These are phyloP conservation scores for Syritta pipiens DNA, from an alignment of 2,888 invertebrate genomes.

Conservation along the genomic window DNA sequence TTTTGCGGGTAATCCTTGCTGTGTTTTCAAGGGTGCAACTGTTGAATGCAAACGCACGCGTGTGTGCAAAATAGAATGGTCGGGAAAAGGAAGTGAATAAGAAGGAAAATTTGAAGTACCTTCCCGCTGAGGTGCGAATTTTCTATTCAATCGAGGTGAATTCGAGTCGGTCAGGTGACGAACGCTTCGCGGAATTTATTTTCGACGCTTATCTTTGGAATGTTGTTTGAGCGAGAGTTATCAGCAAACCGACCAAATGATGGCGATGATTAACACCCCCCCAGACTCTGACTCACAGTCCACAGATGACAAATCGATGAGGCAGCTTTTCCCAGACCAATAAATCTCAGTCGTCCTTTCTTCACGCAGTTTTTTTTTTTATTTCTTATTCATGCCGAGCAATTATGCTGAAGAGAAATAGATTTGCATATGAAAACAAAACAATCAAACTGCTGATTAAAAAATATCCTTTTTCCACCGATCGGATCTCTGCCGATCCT, in stretches of 20 bases:
- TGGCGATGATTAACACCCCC: background rate
- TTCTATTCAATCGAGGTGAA: background rate
- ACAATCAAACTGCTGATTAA: slow-evolving; percentile 66
- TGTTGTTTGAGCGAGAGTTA: too few species aligned
- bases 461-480: slow-evolving; percentile 54
- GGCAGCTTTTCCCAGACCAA: slow-evolving; percentile 51
- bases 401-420: slow-evolving; percentile 54
- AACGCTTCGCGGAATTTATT: slow-evolving; percentile 29
- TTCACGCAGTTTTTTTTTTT: slow-evolving; percentile 19
- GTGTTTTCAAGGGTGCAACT: slow-evolving; percentile 48
- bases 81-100: slow-evolving; percentile 1
- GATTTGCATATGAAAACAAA: slow-evolving; percentile 67
- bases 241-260: too few species aligned
- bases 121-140: slow-evolving; percentile 1
- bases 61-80: slow-evolving; percentile 5
- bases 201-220: too few species aligned
- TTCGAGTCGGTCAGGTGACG: slow-evolving; percentile 40
- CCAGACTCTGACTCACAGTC: background rate
- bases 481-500: slow-evolving; percentile 48
- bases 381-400: slow-evolving; percentile 10
- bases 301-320: slow-evolving; percentile 7
- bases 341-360: slow-evolving; percentile 52
- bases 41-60: too few species aligned
- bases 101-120: slow-evolving; percentile 35
- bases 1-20: slow-evolving; percentile 62